Conservation (phyloP, 2,888 invertebrate genomes). For the Xanthia icteritia region DNA sequence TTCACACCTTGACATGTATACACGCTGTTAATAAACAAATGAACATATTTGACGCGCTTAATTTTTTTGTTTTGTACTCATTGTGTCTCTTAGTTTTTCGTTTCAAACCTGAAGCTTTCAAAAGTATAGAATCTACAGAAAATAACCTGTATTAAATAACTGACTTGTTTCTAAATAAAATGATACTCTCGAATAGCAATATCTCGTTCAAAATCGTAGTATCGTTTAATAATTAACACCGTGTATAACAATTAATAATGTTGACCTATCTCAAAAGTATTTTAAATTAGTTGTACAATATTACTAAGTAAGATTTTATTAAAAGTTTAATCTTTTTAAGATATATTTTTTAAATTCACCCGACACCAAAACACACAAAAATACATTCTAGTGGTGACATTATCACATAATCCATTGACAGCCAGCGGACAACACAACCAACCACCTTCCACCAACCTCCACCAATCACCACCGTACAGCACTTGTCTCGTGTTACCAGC, state of each 20-base stretch:
- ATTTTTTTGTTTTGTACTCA: not conserved
- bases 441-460: too few relatives aligned
- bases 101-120: not conserved
- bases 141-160: not conserved
- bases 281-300: conserved; percentile 28
- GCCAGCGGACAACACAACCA: not conserved
- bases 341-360: conserved; percentile 24
- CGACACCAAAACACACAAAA: not conserved
- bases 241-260: conserved; percentile 16
- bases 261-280: conserved; percentile 8
- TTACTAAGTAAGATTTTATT: conserved; percentile 37
- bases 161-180: not conserved
- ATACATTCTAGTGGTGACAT: not conserved
- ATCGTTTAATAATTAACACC: conserved; percentile 14
- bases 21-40: conserved; percentile 35
- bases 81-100: not conserved
- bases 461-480: not conserved
- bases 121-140: not conserved
- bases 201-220: too few relatives aligned
- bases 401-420: not conserved
- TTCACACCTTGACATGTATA: not conserved
- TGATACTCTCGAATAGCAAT: not conserved
- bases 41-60: not conserved
- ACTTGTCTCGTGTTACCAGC: not conserved
- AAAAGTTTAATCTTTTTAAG: conserved; percentile 27